These are phyloP conservation scores for Xylota sylvarum DNA, from an alignment of 2,888 invertebrate species.

Conservation along the genomic window DNA sequence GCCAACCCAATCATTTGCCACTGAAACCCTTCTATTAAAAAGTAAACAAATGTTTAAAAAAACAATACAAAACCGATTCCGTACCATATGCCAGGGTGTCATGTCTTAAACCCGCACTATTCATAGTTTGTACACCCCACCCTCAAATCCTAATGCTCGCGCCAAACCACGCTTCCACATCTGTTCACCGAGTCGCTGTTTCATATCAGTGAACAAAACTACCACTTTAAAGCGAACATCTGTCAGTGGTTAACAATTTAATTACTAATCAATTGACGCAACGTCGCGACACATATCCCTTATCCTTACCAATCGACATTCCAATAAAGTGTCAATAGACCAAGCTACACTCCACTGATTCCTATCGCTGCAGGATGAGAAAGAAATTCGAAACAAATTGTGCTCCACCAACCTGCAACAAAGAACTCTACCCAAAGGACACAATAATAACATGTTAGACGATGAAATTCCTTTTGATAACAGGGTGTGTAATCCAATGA, in stretches of 20 bases:
- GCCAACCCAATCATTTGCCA: neutral
- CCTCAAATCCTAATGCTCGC: constrained; percentile 5
- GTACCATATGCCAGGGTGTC: constrained; percentile 12
- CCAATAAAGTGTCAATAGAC: constrained; percentile 24
- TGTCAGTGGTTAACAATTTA: constrained; percentile 68
- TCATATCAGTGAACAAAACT: constrained; percentile 5
- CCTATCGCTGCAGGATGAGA: constrained; percentile 41
- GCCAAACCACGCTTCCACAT: constrained; percentile 27
- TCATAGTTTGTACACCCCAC: neutral
- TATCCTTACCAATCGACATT: constrained; percentile 22
- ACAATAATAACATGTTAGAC: constrained; percentile 57
- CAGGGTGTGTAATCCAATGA: constrained; percentile 64
- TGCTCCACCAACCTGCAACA: constrained; percentile 36
- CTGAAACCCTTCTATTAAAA: constrained; percentile 2
- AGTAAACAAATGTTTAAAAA: constrained; percentile 6
- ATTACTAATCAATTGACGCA: constrained; percentile 73
- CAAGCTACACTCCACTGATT: constrained; percentile 36
- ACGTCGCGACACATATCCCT: constrained; percentile 50
- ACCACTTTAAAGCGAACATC: constrained; percentile 61
- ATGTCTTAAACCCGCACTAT: constrained; percentile 11
- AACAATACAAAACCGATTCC: neutral
- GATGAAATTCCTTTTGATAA: constrained; percentile 56
- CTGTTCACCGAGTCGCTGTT: constrained; percentile 37
- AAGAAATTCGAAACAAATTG: constrained; percentile 62
- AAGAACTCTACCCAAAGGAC: constrained; percentile 8